Conservation (phyloP, 2,113 vertebrate species). For the Strix aluco region DNA sequence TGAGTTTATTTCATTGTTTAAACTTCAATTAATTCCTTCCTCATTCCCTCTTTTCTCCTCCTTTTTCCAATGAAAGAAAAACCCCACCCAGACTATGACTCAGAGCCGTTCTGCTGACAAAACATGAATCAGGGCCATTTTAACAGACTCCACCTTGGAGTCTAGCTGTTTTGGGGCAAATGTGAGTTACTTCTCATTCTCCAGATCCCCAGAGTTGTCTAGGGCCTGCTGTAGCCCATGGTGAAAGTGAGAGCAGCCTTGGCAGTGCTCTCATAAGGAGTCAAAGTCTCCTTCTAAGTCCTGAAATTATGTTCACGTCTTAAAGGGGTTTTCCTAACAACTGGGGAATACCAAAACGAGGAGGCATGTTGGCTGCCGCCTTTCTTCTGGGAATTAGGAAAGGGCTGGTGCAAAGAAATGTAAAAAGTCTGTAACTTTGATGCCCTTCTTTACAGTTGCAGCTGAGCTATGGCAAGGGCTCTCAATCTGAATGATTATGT, state of each 20-base stretch:
- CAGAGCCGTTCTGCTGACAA: background rate
- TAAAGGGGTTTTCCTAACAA: background rate
- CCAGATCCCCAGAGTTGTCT: background rate
- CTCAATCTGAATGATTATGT: background rate
- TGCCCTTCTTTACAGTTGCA: background rate
- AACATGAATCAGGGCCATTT: background rate
- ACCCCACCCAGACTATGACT: background rate
- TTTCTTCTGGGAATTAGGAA: background rate
- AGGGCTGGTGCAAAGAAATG: background rate
- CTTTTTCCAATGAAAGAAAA: background rate
- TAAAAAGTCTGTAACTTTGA: background rate
- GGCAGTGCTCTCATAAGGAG: background rate
- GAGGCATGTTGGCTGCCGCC: background rate
- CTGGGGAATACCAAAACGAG: background rate
- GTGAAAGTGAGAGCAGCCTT: background rate
- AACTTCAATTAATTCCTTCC: background rate
- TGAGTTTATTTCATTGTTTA: constrained; percentile 50
- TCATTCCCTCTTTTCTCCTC: background rate
- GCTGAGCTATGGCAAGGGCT: background rate
- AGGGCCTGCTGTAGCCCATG: background rate
- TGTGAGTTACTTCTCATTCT: background rate
- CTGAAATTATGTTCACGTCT: background rate
- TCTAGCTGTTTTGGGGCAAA: background rate
- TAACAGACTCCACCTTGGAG: background rate
- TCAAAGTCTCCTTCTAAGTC: background rate